Evolutionary conservation across 2,797 vertebrate species (phyloP).

Genomic region (Acridotheres tristis): DNA sequence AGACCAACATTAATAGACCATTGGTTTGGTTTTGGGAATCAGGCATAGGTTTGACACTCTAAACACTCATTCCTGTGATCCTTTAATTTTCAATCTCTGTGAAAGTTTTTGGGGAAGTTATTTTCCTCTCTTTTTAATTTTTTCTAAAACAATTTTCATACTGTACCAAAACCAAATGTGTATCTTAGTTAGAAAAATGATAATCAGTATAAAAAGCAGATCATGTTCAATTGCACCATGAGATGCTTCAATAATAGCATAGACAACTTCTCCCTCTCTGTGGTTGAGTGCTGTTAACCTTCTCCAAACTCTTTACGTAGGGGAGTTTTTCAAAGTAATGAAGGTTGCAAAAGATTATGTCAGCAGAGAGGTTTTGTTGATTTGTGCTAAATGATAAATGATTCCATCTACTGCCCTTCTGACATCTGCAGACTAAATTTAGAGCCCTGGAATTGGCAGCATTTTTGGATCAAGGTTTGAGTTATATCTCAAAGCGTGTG

Average conservation of each 20-base stretch:
- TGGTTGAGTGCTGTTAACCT: background rate
- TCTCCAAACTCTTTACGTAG: background rate
- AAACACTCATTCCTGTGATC: background rate
- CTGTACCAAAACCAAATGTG: background rate
- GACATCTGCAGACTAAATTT: background rate
- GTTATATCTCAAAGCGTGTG: background rate
- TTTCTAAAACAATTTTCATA: background rate
- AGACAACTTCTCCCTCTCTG: background rate
- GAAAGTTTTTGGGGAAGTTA: background rate
- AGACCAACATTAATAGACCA: background rate
- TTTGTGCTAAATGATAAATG: background rate
- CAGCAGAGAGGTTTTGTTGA: background rate
- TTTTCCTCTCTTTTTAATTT: background rate
- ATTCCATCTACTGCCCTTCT: background rate
- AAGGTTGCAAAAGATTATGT: background rate
- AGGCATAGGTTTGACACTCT: background rate
- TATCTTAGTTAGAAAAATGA: background rate
- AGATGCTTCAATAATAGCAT: background rate
- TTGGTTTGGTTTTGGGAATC: background rate
- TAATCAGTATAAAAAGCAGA: background rate
- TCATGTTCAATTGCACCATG: background rate
- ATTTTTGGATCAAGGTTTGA: background rate
- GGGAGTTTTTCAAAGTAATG: background rate
- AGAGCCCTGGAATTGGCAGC: background rate
- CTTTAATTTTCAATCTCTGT: background rate